phyloP scores from a whole-genome alignment of 2,888 invertebrate species.

The Rhimphoctona megacephalus region DNA sequence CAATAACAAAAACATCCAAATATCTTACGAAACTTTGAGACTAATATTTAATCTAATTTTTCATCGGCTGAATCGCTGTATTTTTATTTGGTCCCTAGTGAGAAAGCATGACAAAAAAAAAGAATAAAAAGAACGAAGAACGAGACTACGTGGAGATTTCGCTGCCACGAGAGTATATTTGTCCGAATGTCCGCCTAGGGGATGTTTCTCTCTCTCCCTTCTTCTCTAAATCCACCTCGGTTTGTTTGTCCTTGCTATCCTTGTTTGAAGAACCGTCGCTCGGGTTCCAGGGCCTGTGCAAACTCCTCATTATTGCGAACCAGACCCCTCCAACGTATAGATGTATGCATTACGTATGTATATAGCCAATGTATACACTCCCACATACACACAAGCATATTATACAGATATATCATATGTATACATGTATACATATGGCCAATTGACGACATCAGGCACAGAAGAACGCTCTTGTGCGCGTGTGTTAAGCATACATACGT shows the following conservation, averaged over 20 bases:
- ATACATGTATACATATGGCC: not conserved
- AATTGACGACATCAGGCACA: not conserved
- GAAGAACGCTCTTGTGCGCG: not conserved
- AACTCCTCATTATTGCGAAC: slow-evolving; percentile 84
- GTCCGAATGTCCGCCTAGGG: slow-evolving; percentile 77
- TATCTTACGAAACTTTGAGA: not conserved
- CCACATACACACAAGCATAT: slow-evolving; percentile 20
- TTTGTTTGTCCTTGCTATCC: slow-evolving; percentile 82
- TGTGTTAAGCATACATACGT: slow-evolving; percentile 9
- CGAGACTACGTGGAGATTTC: slow-evolving; percentile 8
- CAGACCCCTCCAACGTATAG: slow-evolving; percentile 62
- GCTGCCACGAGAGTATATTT: slow-evolving; percentile 74
- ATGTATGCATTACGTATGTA: slow-evolving; percentile 29
- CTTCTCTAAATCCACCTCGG: slow-evolving; percentile 57
- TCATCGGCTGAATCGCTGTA: not conserved
- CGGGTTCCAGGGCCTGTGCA: slow-evolving; percentile 82
- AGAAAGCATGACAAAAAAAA: not conserved
- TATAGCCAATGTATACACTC: not conserved
- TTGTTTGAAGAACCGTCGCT: slow-evolving; percentile 82
- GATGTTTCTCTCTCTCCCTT: slow-evolving; percentile 2
- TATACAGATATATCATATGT: not conserved
- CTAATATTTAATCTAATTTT: not conserved
- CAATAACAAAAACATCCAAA: not conserved
- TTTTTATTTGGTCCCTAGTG: not conserved
- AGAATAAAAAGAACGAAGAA: not conserved